Evolutionary conservation across 2,797 vertebrate species (phyloP).

Genomic region (Galagoides demidoff): DNA sequence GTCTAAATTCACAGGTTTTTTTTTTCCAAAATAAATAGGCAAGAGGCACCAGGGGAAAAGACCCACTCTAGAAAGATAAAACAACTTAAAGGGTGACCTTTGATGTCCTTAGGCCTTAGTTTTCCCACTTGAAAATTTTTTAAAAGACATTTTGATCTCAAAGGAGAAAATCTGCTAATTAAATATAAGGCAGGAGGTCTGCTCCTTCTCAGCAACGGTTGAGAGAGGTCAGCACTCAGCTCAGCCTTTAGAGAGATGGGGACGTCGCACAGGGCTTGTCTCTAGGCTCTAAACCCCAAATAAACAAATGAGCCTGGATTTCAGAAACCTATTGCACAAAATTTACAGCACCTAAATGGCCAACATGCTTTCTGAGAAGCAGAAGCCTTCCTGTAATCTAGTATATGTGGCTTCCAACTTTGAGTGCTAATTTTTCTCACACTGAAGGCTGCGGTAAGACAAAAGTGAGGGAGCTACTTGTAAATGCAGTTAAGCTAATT

Average conservation of each 20-base stretch:
- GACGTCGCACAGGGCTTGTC: not conserved
- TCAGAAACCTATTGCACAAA: conserved; percentile 41
- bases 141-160: conserved; percentile 45
- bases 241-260: not conserved
- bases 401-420: conserved; percentile 33
- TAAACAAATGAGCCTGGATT: conserved; percentile 65
- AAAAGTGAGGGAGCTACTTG: conserved; percentile 59
- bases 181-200: conserved; percentile 16
- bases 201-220: not conserved
- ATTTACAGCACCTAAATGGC: conserved; percentile 64
- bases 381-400: conserved; percentile 65
- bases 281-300: not conserved
- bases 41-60: conserved; percentile 17
- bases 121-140: conserved; percentile 28
- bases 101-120: conserved; percentile 33
- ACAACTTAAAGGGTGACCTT: conserved; percentile 21
- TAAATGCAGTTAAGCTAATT: conserved; percentile 50
- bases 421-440: conserved; percentile 69
- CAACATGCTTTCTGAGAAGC: conserved; percentile 71
- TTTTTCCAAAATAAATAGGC: conserved; percentile 57
- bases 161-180: conserved; percentile 59
- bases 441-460: conserved; percentile 42
- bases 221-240: not conserved
- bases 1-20: not conserved
- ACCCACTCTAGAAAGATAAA: conserved; percentile 35